Evolutionary conservation across 1,140 invertebrate species (phyloP), one percentile per base, ranked within the genome.

Genomic region (Cotesia chilonis): DNA sequence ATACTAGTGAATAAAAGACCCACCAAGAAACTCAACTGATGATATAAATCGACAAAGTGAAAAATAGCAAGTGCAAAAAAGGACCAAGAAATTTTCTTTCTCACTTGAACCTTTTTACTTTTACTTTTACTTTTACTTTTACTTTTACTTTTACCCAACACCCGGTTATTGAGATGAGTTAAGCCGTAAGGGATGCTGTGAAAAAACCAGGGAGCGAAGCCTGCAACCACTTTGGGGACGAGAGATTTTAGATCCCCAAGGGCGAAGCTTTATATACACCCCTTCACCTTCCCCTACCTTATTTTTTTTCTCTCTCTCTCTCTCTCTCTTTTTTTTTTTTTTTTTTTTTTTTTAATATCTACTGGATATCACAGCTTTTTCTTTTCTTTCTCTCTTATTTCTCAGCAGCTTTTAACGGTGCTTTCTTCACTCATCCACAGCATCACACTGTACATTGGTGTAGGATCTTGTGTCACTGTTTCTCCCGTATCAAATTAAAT

Each of bases 171-270:
- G 78, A 75, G 73, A 28, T 28, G 28, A 78, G 81, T 83, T 80
- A 79, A 79, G 84, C 82, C 79, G 81, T 83, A 83, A 83, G 83
- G 83, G 86, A 85, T 82, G 84, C 83, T 85, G 85, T 77, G 84
- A 84, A 87, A 86, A 80, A 86, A 87, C 82, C 64, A 71, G 83
- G 81, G 82, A 83, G 83, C 80, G 79, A 79, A 85, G 80, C 80
- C 83, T 83, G 83, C 83, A 83, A 82, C 84, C 84, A 87, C 85
- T 86, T 86, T 83, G 80, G 83, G 85, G 71, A 84, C 81, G 81
- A 85, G 84, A 87, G 85, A 87, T 87, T 87, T 86, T 77, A 80
- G 77, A 79, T 83, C 79, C 82, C 83, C 83, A 83, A 77, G 82
- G 82, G 80, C 76, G 73, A 71, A 74, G 73, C 71, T 79, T 28